These are phyloP conservation scores for Luidia sarsii DNA, from an alignment of 53 echinoderm and acorn worm genomes.

Conservation along the genomic window DNA sequence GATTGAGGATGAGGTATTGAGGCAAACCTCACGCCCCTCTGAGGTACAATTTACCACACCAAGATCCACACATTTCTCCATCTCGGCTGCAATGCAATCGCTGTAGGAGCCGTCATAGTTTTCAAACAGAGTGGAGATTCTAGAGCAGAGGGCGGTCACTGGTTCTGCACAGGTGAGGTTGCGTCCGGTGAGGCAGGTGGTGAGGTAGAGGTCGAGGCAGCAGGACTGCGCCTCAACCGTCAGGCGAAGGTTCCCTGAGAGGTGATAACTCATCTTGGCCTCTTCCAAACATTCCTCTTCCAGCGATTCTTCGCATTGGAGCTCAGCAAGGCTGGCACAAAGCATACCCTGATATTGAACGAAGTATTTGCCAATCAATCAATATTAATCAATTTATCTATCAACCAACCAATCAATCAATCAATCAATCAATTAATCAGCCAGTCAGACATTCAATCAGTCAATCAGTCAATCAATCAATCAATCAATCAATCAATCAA, in stretches of 20 bases:
- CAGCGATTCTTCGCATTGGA: background rate
- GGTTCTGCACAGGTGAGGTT: background rate
- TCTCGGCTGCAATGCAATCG: background rate
- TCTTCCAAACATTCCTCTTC: slow-evolving; percentile 7
- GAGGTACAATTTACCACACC: background rate
- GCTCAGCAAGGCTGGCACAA: slow-evolving; percentile 2
- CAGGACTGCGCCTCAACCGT: slow-evolving; percentile 1
- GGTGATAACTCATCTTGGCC: background rate
- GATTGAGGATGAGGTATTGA: slow-evolving; percentile 1
- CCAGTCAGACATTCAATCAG: no score
- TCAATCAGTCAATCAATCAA: no score
- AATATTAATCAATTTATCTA: no score
- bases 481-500: no score
- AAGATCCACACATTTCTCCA: slow-evolving; percentile 6
- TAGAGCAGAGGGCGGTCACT: background rate
- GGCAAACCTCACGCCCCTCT: slow-evolving; percentile 34
- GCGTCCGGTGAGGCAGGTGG: background rate
- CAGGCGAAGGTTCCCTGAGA: background rate
- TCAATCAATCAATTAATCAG: no score
- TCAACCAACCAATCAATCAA: no score
- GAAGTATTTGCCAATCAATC: no score
- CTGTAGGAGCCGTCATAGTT: background rate
- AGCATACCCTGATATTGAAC: background rate
- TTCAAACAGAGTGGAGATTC: background rate
- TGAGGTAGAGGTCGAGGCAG: slow-evolving; percentile 3